Evolutionary conservation across 2,888 invertebrate genomes (phyloP), one percentile per base, ranked within the genome.

Genomic region (Oscheius myriophilus): DNA sequence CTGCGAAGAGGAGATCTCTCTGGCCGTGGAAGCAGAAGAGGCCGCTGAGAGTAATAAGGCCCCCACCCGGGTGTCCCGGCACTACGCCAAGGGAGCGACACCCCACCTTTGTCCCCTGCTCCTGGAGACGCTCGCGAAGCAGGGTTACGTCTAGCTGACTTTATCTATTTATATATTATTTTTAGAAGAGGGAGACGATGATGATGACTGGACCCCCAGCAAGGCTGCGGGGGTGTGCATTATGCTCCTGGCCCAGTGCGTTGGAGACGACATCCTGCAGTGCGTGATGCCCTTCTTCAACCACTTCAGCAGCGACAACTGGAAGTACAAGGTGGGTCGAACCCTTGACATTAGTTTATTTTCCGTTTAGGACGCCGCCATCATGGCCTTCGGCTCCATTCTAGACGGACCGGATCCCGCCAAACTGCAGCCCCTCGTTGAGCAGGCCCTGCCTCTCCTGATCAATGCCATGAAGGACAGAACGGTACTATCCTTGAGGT

Each of bases 221-320:
- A 99, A 99, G 89, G 96, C 99, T 0, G 95, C 98, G 2, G 96
- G 97, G 43, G 98, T 99, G 3, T 99, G 98, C 87, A 90, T 99
- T 33, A 97, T 97, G 95, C 90, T 99, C 57, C 90, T 99, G 79
- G 93, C 98, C 23, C 93, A 94, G 55, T 97, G 97, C 87, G 96
- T 96, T 87, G 96, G 96, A 88, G 95, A 97, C 87, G 93, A 93
- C 86, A 80, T 85, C 51, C 94, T 98, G 75, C 94, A 98, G n/a
- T 92, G 92, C 87, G 95, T 96, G 16, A 89, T 98, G 83, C 97
- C 97, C 23, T 99, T 98, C 88, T 95, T 99, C 74, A 93, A 94
- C 86, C 94, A 98, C 87, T 97, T 99, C 76, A 92, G 93, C 87
- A 93, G 92, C 80, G 91, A 92, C 21, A 74, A 85, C 67, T 87